Evolutionary conservation across 2,888 invertebrate genomes (phyloP).

Genomic region (Drosophila neutralis): DNA sequence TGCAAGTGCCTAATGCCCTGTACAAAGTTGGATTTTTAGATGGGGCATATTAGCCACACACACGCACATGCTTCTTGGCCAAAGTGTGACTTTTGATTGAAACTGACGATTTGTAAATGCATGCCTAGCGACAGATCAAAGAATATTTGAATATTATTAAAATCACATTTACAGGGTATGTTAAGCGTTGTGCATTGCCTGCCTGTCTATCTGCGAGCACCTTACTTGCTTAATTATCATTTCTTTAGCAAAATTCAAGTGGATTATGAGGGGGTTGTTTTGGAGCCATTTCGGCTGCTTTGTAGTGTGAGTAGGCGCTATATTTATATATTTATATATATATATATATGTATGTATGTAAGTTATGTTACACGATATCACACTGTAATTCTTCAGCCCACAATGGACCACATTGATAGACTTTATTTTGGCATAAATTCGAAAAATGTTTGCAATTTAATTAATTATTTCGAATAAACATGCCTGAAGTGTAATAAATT

Average conservation of each 20-base stretch:
- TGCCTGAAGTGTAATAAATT: not conserved
- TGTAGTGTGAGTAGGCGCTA: not conserved
- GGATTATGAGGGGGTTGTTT: constrained; percentile 27
- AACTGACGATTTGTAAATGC: not conserved
- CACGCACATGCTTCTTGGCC: not conserved
- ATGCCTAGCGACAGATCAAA: not conserved
- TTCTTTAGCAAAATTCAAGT: constrained; percentile 49
- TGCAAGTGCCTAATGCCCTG: constrained; percentile 52
- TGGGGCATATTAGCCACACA: not conserved
- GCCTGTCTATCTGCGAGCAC: not conserved
- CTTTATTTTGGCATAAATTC: not conserved
- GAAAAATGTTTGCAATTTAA: not conserved
- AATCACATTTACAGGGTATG: constrained; percentile 12
- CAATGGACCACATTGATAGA: not conserved
- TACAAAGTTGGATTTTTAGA: not conserved
- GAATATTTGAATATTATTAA: not conserved
- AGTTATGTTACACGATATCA: constrained; percentile 55
- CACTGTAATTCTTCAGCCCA: constrained; percentile 61
- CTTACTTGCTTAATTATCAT: constrained; percentile 50
- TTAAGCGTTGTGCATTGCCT: not conserved
- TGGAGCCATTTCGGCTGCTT: constrained; percentile 9
- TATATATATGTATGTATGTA: not conserved
- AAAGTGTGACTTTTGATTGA: not conserved
- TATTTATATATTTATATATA: not conserved
- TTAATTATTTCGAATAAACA: not conserved